phyloP scores from a whole-genome alignment of 2,888 invertebrate species.

The Erynnis tages region DNA sequence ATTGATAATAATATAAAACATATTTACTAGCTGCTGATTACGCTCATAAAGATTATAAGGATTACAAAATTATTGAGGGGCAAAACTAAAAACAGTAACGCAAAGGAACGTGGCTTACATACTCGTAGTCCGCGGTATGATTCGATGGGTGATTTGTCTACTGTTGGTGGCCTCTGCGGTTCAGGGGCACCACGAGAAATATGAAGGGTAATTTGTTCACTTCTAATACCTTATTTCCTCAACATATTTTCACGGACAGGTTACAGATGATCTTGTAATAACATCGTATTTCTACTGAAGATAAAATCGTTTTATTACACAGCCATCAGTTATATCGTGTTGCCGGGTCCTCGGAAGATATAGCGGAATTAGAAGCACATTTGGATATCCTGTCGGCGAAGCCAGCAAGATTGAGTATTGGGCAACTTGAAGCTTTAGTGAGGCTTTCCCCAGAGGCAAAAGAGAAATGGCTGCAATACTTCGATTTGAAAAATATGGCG shows the following conservation, averaged over 20 bases:
- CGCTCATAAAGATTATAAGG: slow-evolving; percentile 16
- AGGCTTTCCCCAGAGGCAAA: slow-evolving; percentile 59
- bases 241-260: neutral
- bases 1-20: neutral
- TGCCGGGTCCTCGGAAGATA: slow-evolving; percentile 48
- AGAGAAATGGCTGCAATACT: slow-evolving; percentile 58
- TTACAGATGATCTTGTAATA: neutral
- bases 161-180: slow-evolving; percentile 45
- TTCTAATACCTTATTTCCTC: slow-evolving; percentile 2
- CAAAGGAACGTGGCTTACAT: slow-evolving; percentile 27
- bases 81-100: slow-evolving; percentile 31
- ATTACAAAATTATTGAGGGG: slow-evolving; percentile 21
- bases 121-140: slow-evolving; percentile 51
- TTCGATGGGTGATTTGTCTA: slow-evolving; percentile 46
- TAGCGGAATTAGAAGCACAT: slow-evolving; percentile 48
- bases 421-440: slow-evolving; percentile 57
- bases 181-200: slow-evolving; percentile 62
- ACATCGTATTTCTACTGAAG: neutral
- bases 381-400: slow-evolving; percentile 58
- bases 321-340: slow-evolving; percentile 66
- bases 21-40: slow-evolving; percentile 3
- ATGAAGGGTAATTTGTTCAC: slow-evolving; percentile 63
- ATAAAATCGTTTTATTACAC: slow-evolving; percentile 31
- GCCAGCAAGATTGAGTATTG: slow-evolving; percentile 47
- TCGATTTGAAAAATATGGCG: slow-evolving; percentile 48